phyloP scores from a whole-genome alignment of 2,888 invertebrate species.

The Herminia tarsipennalis region DNA sequence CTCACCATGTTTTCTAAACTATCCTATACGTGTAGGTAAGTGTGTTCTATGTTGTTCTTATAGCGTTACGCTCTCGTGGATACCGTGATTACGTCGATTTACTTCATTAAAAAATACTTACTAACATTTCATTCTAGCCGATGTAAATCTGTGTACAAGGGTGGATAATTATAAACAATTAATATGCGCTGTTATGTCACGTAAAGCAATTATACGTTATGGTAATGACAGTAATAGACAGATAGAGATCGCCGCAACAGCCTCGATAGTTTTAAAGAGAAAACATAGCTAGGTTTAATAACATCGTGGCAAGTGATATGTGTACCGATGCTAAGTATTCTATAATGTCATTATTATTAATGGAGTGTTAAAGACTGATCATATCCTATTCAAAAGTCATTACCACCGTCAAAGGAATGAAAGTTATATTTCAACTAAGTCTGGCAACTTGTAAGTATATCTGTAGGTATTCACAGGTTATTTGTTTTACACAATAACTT shows the following conservation, averaged over 20 bases:
- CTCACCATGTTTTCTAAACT: too few species aligned
- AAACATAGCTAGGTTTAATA: constrained; percentile 24
- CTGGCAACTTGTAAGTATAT: constrained; percentile 39
- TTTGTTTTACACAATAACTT: constrained; percentile 30
- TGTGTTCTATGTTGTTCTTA: constrained; percentile 20
- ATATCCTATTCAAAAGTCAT: constrained; percentile 42
- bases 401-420: constrained; percentile 51
- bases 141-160: constrained; percentile 55
- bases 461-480: constrained; percentile 36
- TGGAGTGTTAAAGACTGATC: constrained; percentile 42
- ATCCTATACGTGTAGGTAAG: too few species aligned
- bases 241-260: constrained; percentile 31
- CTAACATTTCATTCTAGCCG: constrained; percentile 69
- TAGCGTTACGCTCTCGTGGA: constrained; percentile 39
- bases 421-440: constrained; percentile 54
- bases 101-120: constrained; percentile 60
- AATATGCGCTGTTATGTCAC: constrained; percentile 63
- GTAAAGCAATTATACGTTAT: constrained; percentile 59
- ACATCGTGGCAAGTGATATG: constrained; percentile 5
- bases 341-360: constrained; percentile 40
- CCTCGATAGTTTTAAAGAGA: constrained; percentile 39
- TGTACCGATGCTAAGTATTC: constrained; percentile 26
- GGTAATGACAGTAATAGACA: constrained; percentile 46
- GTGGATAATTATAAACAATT: constrained; percentile 62
- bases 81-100: constrained; percentile 52